These are phyloP conservation scores for Lucifuga dentata DNA, from an alignment of 2,113 vertebrate species.

Conservation along the genomic window DNA sequence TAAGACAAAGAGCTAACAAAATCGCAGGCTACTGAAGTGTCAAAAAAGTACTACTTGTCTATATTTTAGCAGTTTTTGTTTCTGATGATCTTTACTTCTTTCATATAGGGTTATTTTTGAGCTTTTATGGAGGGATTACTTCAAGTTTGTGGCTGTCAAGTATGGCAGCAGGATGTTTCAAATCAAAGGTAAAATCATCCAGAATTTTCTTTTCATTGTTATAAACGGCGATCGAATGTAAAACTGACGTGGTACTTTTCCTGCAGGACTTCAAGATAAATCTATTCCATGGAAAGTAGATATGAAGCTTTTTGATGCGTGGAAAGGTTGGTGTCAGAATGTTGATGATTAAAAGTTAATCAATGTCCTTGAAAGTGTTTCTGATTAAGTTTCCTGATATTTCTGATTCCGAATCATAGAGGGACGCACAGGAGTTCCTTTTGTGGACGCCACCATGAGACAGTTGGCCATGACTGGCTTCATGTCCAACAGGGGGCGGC, in stretches of 20 bases:
- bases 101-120: constrained; percentile 88
- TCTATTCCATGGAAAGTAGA: constrained; percentile 86
- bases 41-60: no score
- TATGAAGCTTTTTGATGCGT: constrained; percentile 80
- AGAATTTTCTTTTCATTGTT: neutral
- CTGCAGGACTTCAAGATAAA: constrained; percentile 86
- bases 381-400: neutral
- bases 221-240: neutral
- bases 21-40: no score
- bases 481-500: constrained; percentile 88
- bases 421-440: constrained; percentile 86
- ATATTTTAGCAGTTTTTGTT: no score
- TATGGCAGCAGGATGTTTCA: constrained; percentile 85
- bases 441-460: constrained; percentile 89
- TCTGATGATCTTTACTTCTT: neutral
- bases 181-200: constrained; percentile 72
- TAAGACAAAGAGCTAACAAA: no score
- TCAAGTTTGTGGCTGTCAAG: constrained; percentile 86
- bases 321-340: constrained; percentile 81
- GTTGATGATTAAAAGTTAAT: neutral
- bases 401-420: constrained; percentile 66
- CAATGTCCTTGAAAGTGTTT: neutral
- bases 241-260: neutral
- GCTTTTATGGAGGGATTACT: constrained; percentile 89
- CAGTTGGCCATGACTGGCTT: constrained; percentile 85